Conservation (phyloP, 2,797 vertebrate genomes). For the Prunella strophiata region DNA sequence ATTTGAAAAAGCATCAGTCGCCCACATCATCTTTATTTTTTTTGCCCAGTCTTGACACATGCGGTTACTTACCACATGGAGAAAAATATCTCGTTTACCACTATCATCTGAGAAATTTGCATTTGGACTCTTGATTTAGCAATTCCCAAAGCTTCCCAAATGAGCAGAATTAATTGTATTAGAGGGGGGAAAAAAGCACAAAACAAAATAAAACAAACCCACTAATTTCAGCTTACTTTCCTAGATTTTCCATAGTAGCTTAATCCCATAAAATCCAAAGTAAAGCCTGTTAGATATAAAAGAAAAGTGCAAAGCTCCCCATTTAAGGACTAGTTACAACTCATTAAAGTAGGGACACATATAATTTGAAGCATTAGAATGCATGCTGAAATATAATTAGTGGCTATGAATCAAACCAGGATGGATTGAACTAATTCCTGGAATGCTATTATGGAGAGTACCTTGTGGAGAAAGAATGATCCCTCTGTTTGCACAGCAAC, state of each 20-base stretch:
- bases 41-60: not conserved
- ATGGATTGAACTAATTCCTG: slow-evolving; percentile 74
- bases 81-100: not conserved
- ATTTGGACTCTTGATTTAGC: not conserved
- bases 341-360: slow-evolving; percentile 71
- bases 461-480: slow-evolving; percentile 65
- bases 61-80: not conserved
- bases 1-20: not conserved
- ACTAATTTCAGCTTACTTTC: slow-evolving; percentile 18
- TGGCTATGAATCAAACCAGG: slow-evolving; percentile 70
- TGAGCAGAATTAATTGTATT: not conserved
- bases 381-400: slow-evolving; percentile 75
- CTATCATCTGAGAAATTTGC: not conserved
- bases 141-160: slow-evolving; percentile 5
- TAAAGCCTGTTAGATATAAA: slow-evolving; percentile 70
- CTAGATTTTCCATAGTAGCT: slow-evolving; percentile 40
- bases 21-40: not conserved
- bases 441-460: slow-evolving; percentile 69
- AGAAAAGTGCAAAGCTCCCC: slow-evolving; percentile 61
- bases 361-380: slow-evolving; percentile 72
- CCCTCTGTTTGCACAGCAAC: slow-evolving; percentile 73
- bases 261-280: slow-evolving; percentile 66
- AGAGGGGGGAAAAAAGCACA: not conserved
- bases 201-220: not conserved
- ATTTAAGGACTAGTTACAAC: slow-evolving; percentile 75